Conservation (phyloP, 2,797 vertebrate genomes). For the Myoxocephalus aenaeus region DNA sequence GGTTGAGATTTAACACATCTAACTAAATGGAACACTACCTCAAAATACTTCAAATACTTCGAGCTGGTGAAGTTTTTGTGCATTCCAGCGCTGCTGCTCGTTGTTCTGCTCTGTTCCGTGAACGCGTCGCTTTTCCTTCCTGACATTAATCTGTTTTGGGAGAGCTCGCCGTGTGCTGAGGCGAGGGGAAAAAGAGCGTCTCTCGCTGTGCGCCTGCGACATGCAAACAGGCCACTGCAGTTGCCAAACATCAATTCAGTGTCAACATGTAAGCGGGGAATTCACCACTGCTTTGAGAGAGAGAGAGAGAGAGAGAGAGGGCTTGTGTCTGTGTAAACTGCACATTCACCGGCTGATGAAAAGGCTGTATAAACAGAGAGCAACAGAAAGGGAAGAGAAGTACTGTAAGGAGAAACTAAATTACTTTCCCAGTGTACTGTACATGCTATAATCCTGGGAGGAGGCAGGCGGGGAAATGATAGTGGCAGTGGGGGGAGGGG, state of each 20-base stretch:
- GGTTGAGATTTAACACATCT: constrained; percentile 5
- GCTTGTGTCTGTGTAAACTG: constrained; percentile 51
- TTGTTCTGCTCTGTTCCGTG: constrained; percentile 18
- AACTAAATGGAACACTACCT: constrained; percentile 19
- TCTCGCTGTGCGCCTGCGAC: constrained; percentile 27
- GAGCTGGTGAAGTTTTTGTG: background rate
- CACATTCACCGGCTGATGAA: constrained; percentile 31
- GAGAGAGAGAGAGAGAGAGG: background rate
- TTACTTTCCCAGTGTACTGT: constrained; percentile 60
- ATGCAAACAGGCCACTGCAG: constrained; percentile 41
- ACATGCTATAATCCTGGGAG: constrained; percentile 54
- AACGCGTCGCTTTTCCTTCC: constrained; percentile 28
- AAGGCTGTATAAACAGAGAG: constrained; percentile 51
- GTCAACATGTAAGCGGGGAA: constrained; percentile 51
- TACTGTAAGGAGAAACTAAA: constrained; percentile 54
- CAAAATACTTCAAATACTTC: background rate
- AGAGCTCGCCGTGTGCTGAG: background rate
- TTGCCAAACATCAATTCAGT: constrained; percentile 36
- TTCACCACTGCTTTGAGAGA: constrained; percentile 37
- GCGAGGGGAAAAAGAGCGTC: background rate
- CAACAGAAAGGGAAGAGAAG: constrained; percentile 29
- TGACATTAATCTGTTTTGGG: constrained; percentile 38
- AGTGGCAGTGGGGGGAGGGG: constrained; percentile 37
- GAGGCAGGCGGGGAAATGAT: constrained; percentile 60
- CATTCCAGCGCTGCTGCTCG: background rate